Conservation (phyloP, 2,797 vertebrate species). For the Amphiprion clarkii region DNA sequence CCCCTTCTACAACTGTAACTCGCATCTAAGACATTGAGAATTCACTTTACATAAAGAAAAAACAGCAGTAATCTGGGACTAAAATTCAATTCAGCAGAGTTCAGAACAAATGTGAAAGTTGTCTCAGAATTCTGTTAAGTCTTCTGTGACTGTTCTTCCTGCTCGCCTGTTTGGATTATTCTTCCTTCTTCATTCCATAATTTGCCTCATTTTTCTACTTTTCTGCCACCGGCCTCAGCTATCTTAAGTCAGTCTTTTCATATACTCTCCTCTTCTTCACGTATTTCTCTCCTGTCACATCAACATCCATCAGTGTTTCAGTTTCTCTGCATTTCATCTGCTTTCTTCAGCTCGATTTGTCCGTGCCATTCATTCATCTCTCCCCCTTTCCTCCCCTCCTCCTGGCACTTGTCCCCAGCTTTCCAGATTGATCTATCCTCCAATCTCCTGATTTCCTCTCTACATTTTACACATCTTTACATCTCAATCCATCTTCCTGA, state of each 20-base stretch:
- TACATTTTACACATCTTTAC: slow-evolving; percentile 68
- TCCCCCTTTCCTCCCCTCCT: slow-evolving; percentile 31
- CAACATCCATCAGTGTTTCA: slow-evolving; percentile 47
- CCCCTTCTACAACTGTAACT: slow-evolving; percentile 15
- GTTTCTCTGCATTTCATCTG: slow-evolving; percentile 49
- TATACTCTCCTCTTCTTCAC: slow-evolving; percentile 7
- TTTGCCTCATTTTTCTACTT: no score
- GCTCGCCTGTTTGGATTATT: background rate
- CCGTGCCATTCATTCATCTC: slow-evolving; percentile 39
- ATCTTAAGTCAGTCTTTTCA: slow-evolving; percentile 15
- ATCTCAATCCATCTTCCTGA: slow-evolving; percentile 63
- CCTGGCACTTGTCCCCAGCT: slow-evolving; percentile 30
- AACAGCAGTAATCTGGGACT: background rate
- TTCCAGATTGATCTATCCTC: slow-evolving; percentile 59
- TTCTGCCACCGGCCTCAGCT: no score
- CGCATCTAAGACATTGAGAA: slow-evolving; percentile 7
- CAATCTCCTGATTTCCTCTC: slow-evolving; percentile 51
- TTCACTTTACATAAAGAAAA: slow-evolving; percentile 9
- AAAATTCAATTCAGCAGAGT: background rate
- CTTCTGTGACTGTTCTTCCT: background rate
- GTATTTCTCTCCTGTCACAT: slow-evolving; percentile 35
- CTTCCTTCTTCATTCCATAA: no score
- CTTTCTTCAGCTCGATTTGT: slow-evolving; percentile 46
- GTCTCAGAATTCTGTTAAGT: background rate
- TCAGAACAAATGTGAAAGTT: slow-evolving; percentile 6